Evolutionary conservation across 2,888 invertebrate species (phyloP), one percentile per base, ranked within the genome.

Genomic region (Tiliacea citrago): DNA sequence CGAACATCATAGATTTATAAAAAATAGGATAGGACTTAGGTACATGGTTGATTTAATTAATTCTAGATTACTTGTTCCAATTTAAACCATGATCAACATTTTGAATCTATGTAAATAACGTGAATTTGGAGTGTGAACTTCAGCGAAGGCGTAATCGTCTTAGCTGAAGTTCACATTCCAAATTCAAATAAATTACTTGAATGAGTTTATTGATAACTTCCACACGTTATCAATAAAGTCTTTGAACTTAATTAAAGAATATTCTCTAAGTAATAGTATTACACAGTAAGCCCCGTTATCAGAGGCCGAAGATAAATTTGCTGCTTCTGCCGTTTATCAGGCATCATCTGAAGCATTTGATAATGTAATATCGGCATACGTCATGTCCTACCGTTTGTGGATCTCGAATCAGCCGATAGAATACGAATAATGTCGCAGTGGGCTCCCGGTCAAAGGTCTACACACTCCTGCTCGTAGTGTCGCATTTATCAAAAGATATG

Each of bases 401-500:
- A 69, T 85, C 90, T 75, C 49, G 86, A 67, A 77, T 86, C 60
- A 87, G 85, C 82, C 88, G 76, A 88, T 88, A 86, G 87, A 87
- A 90, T 87, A 88, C 85, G 85, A 90, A 90, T 87, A 88, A 89
- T 89, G 89, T 87, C 88, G 72, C 89, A 87, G 88, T 89, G 85
- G 89, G 88, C 83, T 75, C 81, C 79, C 81, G 90, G 90, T 91
- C 91, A 91, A 88, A 91, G 92, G 92, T 92, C 90, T 85, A 74
- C 87, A 89, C 88, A 89, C 86, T 84, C 79, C n/a, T n/a, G 80
- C 85, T 85, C 83, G 81, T 76, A 85, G 87, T 88, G 90, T 91
- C 91, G 83, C 92, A 93, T 94, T 92, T 93, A 93, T 94, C 94
- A 94, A 90, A 87, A 87, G 86, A 88, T 91, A 92, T 90, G 88